Base-by-base conservation (phyloP, 2,888 invertebrate species). In the Bimastos eiseni region DNA sequence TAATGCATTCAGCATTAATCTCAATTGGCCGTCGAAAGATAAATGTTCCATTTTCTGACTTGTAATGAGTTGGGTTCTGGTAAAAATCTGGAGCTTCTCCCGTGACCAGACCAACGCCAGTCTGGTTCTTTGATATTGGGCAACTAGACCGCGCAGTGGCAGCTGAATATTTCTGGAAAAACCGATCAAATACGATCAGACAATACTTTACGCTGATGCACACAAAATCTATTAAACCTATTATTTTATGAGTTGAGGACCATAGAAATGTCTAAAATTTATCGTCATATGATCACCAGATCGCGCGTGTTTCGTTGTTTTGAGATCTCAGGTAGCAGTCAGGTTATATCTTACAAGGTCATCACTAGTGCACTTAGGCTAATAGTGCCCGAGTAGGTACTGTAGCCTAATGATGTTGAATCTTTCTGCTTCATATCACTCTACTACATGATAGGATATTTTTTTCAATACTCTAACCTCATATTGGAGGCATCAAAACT, bases 1-100 rank as follows among this genome's bases (percentile, higher is more conserved):
- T 70, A 70, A 70, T 70, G 70, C 70, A n/a, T 70, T 70, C n/a
- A n/a, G 70, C 70, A 70, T 70, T n/a, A 70, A 70, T 70, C 70
- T 70, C 70, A 30, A 70, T 70, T 70, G 70, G n/a, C 70, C 70
- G 70, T 70, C 70, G 70, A 70, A 70, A 70, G 70, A 70, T 70
- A 70, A n/a, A 30, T 70, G 70, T 70, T 70, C 70, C 70, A 70
- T 70, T 70, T 70, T 70, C 70, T 30, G 70, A 70, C 13, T 70
- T 70, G 70, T 70, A 70, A 70, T 70, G 70, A 70, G 70, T n/a
- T 70, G 70, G 70, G 70, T 70, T 70, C 70, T 70, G 70, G 70
- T 8, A 70, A 70, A 2, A 70, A 70, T 70, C 70, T 70, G 30
- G 70, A 70, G 70, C n/a, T 70, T 70, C 70, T 70, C 70, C 70